Percentiles rank a stretch among this genome's conserved stretches.
phyloP scores from a whole-genome alignment of 2,113 vertebrate genomes.

The Sphyrna mokarran region DNA sequence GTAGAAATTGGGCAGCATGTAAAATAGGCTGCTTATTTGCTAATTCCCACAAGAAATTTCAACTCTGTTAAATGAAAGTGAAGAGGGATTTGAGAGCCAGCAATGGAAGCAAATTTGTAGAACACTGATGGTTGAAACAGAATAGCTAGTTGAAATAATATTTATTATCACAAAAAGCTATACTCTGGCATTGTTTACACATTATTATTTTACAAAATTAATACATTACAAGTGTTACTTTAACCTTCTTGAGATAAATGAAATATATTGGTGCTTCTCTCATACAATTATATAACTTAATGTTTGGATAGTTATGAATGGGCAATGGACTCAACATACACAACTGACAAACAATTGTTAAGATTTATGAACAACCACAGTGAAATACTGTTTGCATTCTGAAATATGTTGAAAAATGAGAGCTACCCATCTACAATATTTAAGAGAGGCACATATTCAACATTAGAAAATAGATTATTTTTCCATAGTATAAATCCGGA shows the following conservation, averaged over 20 bases:
- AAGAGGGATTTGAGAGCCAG: neutral
- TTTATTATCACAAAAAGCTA: neutral
- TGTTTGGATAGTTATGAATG: neutral
- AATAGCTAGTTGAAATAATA: neutral
- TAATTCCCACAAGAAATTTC: neutral
- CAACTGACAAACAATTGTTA: neutral
- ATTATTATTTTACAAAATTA: neutral
- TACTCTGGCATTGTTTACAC: neutral
- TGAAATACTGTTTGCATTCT: neutral
- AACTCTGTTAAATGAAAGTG: neutral
- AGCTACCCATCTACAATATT: neutral
- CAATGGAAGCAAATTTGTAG: neutral
- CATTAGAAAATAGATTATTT: neutral
- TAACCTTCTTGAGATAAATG: neutral
- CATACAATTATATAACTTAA: no score
- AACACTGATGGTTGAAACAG: neutral
- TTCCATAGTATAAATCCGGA: neutral
- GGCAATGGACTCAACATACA: neutral
- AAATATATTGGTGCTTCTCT: neutral
- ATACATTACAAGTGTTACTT: neutral
- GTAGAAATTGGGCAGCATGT: neutral
- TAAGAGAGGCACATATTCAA: neutral
- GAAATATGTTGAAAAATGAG: neutral
- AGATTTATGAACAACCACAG: neutral
- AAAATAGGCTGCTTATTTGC: neutral